Evolutionary conservation across 2,113 vertebrate species (phyloP).

Genomic region (Lichenostomus cassidix): DNA sequence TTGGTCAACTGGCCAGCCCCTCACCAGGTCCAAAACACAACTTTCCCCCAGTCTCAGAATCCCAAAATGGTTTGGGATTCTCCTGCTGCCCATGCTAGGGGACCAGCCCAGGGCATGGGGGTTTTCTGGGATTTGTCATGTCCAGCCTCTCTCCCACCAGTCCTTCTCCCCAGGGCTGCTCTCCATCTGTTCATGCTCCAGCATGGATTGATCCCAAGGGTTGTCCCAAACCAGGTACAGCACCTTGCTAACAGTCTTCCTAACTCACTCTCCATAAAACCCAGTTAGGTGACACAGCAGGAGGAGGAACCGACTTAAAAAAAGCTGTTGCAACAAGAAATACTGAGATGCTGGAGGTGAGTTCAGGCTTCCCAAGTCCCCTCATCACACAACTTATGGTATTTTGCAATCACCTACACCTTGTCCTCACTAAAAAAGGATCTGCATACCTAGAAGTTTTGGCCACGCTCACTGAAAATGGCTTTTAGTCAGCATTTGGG

Average conservation of each 20-base stretch:
- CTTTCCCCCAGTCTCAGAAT: neutral
- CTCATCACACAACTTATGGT: accelerated
- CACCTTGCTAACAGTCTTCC: neutral
- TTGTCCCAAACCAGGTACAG: neutral
- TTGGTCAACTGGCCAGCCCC: neutral
- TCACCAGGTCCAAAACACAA: neutral
- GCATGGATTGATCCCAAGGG: neutral
- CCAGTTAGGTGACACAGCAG: neutral
- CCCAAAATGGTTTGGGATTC: too few relatives aligned
- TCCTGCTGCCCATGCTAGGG: neutral
- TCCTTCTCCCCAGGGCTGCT: neutral
- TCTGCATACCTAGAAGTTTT: neutral
- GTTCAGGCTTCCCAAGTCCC: neutral
- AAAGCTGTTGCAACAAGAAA: neutral
- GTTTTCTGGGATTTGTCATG: too few relatives aligned
- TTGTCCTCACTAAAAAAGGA: neutral
- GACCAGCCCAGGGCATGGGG: neutral
- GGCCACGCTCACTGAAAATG: neutral
- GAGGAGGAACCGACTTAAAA: neutral
- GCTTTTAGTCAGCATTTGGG: neutral
- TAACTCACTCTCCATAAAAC: neutral
- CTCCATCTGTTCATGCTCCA: neutral
- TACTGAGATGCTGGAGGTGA: neutral
- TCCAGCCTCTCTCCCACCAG: neutral
- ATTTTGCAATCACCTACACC: neutral